Conservation (phyloP, 2,113 vertebrate species). For the Anhinga rufa region DNA sequence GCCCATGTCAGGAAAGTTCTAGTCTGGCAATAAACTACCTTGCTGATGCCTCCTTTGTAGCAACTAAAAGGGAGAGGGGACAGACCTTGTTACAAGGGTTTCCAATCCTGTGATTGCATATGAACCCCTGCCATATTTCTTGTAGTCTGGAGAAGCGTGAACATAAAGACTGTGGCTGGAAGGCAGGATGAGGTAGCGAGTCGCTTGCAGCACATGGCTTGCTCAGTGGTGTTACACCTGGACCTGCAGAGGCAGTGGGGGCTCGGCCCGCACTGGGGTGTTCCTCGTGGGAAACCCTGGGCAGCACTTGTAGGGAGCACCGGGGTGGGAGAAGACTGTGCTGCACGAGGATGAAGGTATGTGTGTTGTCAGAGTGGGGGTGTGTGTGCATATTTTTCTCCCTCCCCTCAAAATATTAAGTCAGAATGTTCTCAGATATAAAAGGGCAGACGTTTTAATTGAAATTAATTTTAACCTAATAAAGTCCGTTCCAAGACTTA, state of each 20-base stretch:
- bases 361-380: not conserved
- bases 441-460: slow-evolving; percentile 48
- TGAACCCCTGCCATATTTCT: not conserved
- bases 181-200: accelerated
- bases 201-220: accelerated
- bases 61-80: too few species aligned
- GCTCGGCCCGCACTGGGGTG: too few species aligned
- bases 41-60: not conserved
- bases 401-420: slow-evolving; percentile 36
- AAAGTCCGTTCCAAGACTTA: slow-evolving; percentile 36
- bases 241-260: not conserved
- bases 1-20: not conserved
- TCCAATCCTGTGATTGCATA: too few species aligned
- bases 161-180: not conserved
- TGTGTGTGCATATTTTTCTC: not conserved
- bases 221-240: accelerated
- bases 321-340: accelerated
- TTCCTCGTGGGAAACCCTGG: accelerated
- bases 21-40: not conserved
- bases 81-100: accelerated
- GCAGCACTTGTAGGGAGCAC: not conserved
- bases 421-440: slow-evolving; percentile 55
- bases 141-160: not conserved
- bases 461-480: slow-evolving; percentile 64
- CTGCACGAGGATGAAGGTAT: not conserved